Conservation (phyloP, 2,113 vertebrate genomes). For the Microcebus griseorufus region DNA sequence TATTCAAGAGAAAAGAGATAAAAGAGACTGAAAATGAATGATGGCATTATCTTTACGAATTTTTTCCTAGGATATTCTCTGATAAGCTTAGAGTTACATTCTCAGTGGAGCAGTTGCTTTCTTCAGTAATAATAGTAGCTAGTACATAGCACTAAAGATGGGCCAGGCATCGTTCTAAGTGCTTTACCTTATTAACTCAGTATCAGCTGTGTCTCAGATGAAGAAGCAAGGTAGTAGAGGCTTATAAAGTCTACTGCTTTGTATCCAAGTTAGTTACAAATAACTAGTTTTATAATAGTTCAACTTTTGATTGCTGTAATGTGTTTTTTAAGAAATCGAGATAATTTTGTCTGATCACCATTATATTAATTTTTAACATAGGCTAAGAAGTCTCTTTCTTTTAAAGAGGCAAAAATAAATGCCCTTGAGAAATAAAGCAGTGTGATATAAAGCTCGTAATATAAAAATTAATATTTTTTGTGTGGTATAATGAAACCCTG, state of each 20-base stretch:
- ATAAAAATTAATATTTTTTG: background rate
- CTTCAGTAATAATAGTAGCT: background rate
- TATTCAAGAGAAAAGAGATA: background rate
- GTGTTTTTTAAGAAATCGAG: background rate
- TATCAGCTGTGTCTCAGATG: background rate
- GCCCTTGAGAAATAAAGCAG: background rate
- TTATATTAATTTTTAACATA: slow-evolving; percentile 31
- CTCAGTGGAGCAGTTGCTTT: background rate
- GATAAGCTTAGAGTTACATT: background rate
- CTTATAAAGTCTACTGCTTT: background rate
- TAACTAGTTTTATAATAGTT: background rate
- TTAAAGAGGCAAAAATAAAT: background rate
- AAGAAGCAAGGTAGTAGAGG: background rate
- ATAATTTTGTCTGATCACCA: background rate
- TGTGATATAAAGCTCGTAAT: background rate
- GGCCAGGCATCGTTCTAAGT: background rate
- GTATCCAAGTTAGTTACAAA: background rate
- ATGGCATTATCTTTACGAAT: background rate
- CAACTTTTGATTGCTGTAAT: background rate
- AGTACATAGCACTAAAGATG: background rate
- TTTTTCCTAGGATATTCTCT: background rate
- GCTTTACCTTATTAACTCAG: background rate
- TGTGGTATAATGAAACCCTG: background rate
- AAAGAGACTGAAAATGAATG: background rate
- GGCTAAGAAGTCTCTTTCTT: background rate